Conservation (phyloP, 2,797 vertebrate species). For the Pogonophryne albipinna region DNA sequence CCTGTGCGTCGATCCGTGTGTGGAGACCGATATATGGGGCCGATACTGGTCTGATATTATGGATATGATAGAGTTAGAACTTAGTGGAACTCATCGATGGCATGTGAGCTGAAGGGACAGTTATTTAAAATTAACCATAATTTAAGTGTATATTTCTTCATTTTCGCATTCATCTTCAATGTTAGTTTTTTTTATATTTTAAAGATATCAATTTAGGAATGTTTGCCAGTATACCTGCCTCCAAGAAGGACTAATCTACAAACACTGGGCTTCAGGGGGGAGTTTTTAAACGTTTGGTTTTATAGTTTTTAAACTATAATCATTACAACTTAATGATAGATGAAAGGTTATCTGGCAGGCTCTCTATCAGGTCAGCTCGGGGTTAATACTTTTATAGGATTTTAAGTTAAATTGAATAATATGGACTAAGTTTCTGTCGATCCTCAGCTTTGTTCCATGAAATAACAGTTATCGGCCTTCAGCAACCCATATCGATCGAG, state of each 20-base stretch:
- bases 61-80: conserved; percentile 9
- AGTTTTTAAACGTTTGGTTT: conserved; percentile 18
- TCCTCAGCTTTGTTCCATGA: conserved; percentile 65
- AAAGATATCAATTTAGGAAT: conserved; percentile 7
- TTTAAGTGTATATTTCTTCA: neutral
- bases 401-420: conserved; percentile 35
- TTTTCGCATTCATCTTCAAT: conserved; percentile 20
- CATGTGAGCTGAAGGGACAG: neutral
- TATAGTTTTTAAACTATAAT: no score
- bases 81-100: conserved; percentile 7
- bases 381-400: conserved; percentile 28
- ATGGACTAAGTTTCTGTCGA: conserved; percentile 42
- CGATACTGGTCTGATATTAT: conserved; percentile 27
- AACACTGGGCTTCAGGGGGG: conserved; percentile 9
- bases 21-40: conserved; percentile 27
- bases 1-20: conserved; percentile 30
- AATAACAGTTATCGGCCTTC: conserved; percentile 53
- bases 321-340: conserved; percentile 7
- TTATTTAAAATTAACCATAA: neutral
- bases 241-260: conserved; percentile 3
- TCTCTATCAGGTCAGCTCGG: conserved; percentile 19
- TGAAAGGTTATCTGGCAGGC: conserved; percentile 11
- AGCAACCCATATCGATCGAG: conserved; percentile 32
- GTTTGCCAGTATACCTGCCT: conserved; percentile 5
- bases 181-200: conserved; percentile 2